Evolutionary conservation across 2,888 invertebrate genomes (phyloP).

Genomic region (Parnassius mnemosyne): DNA sequence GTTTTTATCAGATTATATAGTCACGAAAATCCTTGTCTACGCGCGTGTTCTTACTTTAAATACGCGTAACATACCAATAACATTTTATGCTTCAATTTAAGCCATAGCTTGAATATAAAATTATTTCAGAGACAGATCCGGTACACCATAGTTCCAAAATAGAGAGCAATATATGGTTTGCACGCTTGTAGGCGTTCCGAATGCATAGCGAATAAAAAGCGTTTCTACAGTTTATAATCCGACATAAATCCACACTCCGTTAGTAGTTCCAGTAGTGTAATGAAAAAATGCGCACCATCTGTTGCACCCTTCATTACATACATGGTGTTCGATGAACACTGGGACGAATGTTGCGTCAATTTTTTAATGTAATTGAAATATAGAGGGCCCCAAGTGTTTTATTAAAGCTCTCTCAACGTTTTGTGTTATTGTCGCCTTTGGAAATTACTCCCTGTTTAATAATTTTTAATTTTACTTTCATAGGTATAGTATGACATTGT

Average conservation of each 20-base stretch:
- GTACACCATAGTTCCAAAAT: constrained; percentile 2
- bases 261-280: constrained; percentile 66
- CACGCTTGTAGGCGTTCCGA: constrained; percentile 67
- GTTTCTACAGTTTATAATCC: constrained; percentile 64
- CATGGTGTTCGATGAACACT: constrained; percentile 59
- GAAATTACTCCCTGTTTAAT: constrained; percentile 37
- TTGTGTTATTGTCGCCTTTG: constrained; percentile 44
- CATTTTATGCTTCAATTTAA: neutral
- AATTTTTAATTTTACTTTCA: constrained; percentile 7
- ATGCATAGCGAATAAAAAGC: constrained; percentile 69
- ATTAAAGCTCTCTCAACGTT: constrained; percentile 59
- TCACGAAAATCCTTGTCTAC: constrained; percentile 13
- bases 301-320: constrained; percentile 78
- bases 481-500: constrained; percentile 19
- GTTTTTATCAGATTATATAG: constrained; percentile 20
- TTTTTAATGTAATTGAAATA: constrained; percentile 78
- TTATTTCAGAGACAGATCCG: neutral
- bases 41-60: neutral
- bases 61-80: neutral
- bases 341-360: constrained; percentile 62
- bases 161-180: constrained; percentile 5
- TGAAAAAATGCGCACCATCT: constrained; percentile 77
- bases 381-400: constrained; percentile 70
- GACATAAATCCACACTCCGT: constrained; percentile 71
- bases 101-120: constrained; percentile 3